phyloP scores from a whole-genome alignment of 1,140 invertebrate species.

The Hypothenemus hampei region DNA sequence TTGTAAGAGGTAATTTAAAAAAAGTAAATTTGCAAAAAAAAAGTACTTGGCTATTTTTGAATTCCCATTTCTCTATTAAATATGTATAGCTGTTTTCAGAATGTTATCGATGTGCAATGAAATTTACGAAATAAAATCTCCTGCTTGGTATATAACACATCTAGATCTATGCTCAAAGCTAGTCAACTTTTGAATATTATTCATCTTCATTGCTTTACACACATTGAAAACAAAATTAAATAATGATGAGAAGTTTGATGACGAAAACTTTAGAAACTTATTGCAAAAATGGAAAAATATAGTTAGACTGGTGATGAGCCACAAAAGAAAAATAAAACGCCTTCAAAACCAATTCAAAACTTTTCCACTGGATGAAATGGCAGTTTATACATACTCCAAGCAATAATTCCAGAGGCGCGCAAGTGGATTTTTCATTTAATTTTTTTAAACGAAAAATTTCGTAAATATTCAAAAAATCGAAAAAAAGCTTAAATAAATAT shows the following conservation, averaged over 20 bases:
- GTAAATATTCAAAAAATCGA: no score
- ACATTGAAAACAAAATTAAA: background rate
- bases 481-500: no score
- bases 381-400: background rate
- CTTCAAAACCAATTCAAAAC: background rate
- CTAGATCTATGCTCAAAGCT: background rate
- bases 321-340: background rate
- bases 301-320: background rate
- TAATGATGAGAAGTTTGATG: background rate
- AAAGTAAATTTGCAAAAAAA: no score
- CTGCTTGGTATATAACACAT: background rate
- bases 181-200: background rate
- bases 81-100: no score
- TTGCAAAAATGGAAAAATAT: background rate
- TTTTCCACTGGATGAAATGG: background rate
- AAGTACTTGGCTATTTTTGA: no score
- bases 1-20: no score
- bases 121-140: background rate
- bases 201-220: background rate
- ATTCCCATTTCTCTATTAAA: no score
- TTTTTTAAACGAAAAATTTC: no score
- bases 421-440: no score
- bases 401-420: no score
- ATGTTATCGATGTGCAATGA: background rate
- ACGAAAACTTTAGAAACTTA: background rate